These are phyloP conservation scores for Tapera naevia DNA, from an alignment of 2,797 vertebrate species.

Conservation along the genomic window DNA sequence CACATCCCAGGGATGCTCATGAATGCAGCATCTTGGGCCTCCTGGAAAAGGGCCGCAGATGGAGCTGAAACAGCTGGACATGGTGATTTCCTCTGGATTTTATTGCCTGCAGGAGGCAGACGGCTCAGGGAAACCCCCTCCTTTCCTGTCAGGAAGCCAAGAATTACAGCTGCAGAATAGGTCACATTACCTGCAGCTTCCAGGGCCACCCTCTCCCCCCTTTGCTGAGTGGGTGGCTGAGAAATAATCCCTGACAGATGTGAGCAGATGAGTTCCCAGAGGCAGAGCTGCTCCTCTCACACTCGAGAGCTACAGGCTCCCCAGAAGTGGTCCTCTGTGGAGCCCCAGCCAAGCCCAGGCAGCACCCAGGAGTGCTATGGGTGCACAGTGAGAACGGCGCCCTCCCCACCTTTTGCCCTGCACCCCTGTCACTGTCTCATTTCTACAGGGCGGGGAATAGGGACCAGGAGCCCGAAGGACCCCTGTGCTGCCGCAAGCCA, in stretches of 20 bases:
- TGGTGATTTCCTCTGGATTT: background rate
- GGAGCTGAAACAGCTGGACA: background rate
- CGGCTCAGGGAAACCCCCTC: background rate
- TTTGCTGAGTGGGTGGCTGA: rapidly evolving
- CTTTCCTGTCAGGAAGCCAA: background rate
- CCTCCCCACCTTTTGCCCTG: background rate
- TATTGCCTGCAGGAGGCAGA: background rate
- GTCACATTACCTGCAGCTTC: background rate
- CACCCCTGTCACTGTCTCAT: background rate
- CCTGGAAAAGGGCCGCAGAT: background rate
- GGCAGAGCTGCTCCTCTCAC: background rate
- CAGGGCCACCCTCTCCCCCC: rapidly evolving
- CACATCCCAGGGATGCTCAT: rapidly evolving
- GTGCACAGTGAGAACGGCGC: rapidly evolving
- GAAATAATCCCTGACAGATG: background rate
- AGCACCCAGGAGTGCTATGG: background rate
- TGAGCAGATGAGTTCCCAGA: rapidly evolving
- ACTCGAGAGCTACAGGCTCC: rapidly evolving
- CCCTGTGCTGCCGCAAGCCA: rapidly evolving
- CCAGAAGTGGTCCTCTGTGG: background rate
- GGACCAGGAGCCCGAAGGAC: background rate
- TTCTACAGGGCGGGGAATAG: rapidly evolving
- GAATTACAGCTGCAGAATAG: background rate
- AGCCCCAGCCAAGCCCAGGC: rapidly evolving
- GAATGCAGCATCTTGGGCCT: background rate